These are phyloP conservation scores for Ovibos moschatus DNA, from an alignment of 2,113 vertebrate species.

Conservation along the genomic window DNA sequence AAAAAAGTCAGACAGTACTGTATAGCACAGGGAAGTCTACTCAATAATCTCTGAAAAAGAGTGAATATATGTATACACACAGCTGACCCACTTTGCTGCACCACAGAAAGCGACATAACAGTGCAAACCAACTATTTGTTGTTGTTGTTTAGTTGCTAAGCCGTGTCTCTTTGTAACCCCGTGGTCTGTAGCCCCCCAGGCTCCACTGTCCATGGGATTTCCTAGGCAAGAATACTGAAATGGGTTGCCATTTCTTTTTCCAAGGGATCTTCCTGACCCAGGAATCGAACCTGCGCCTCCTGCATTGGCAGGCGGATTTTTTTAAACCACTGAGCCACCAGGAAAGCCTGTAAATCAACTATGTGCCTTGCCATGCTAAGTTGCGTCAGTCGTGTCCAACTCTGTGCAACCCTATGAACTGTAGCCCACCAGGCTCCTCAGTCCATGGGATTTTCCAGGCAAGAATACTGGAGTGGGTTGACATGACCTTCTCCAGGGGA, in stretches of 20 bases:
- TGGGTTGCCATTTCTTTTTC: neutral
- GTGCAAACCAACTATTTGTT: neutral
- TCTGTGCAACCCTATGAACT: neutral
- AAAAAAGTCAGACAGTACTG: neutral
- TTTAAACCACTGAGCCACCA: neutral
- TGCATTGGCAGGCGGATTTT: neutral
- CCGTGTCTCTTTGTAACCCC: neutral
- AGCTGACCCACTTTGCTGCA: neutral
- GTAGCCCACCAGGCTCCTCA: neutral
- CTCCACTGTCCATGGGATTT: neutral
- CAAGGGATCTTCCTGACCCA: neutral
- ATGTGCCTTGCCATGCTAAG: neutral
- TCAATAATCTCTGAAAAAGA: neutral
- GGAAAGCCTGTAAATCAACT: neutral
- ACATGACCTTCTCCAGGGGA: neutral
- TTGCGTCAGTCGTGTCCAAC: neutral
- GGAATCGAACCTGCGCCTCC: neutral
- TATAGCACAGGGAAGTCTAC: neutral
- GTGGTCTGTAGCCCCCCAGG: neutral
- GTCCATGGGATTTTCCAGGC: neutral
- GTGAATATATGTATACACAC: neutral
- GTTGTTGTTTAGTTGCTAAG: neutral
- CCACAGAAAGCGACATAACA: neutral
- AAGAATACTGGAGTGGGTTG: neutral
- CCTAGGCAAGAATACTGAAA: neutral